Base-by-base conservation (phyloP, 1,140 invertebrate species). In the Hydropsyche tenuis region DNA sequence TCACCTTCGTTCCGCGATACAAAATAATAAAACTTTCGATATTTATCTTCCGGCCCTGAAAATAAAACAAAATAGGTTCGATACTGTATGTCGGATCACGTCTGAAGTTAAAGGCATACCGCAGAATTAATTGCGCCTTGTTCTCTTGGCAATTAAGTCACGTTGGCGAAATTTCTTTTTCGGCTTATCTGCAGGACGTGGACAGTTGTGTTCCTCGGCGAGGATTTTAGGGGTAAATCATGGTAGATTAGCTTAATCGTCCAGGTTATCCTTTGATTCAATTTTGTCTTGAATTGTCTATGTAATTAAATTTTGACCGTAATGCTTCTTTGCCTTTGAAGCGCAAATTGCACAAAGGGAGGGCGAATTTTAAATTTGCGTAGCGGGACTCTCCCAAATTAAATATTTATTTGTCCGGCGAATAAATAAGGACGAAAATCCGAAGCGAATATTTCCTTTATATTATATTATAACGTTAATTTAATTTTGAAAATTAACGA, bases 241-340 rank as follows among this genome's bases (percentile, higher is more conserved):
- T 22, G 56, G 56, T 20, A 60, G 56, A 60, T 60, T 60, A 60
- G 56, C 56, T 60, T 60, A 60, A 60, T 60, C 56, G 56, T 60
- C 23, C 56, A 12, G 56, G 56, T 60, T 60, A 25, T 60, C 56
- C 56, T 60, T 60, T 60, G 56, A 60, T 60, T 60, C 56, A 60
- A 60, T 60, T 60, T 60, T 27, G 25, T 20, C 56, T 60, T 60
- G 56, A 60, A 60, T 60, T 60, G 56, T 60, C 56, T 60, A 27
- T 27, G 11, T 60, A 60, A 60, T 60, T 60, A 60, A 60, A 60
- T 60, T 25, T 60, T 60, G 56, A 60, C 56, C 14, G 56, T 22
- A 60, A 60, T 60, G 22, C 56, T 18, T 37, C 30, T 23, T 60
- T 12, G 22, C 23, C 56, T 60, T 27, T 23, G 56, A 14, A 23